phyloP scores from a whole-genome alignment of 92 coral and sea anemone species.

The Epizoanthus fatuus region DNA sequence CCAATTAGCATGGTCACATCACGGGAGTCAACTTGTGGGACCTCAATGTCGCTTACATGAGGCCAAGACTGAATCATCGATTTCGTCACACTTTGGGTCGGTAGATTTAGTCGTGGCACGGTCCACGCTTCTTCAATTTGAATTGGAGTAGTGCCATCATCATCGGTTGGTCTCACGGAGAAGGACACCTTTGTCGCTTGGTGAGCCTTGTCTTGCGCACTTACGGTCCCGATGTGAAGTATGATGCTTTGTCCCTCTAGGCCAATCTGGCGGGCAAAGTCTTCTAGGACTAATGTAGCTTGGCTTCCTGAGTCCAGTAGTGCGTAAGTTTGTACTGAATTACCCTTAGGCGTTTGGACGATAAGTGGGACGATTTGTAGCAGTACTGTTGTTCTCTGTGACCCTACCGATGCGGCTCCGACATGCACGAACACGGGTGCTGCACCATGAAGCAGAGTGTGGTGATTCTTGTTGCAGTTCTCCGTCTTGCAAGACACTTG shows the following conservation, averaged over 20 bases:
- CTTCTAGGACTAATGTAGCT: constrained; percentile 57
- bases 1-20: constrained; percentile 43
- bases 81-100: constrained; percentile 1
- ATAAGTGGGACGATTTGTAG: constrained; percentile 73
- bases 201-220: constrained; percentile 43
- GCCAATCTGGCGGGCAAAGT: constrained; percentile 57
- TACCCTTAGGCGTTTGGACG: constrained; percentile 45
- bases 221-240: constrained; percentile 63
- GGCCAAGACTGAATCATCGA: constrained; percentile 32
- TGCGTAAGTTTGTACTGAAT: constrained; percentile 60
- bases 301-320: constrained; percentile 76
- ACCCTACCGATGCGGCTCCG: constrained; percentile 51
- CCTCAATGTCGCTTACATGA: constrained; percentile 16
- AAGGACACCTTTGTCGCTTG: constrained; percentile 65
- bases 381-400: constrained; percentile 47
- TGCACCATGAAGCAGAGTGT: constrained; percentile 64
- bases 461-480: constrained; percentile 62
- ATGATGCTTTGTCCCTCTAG: constrained; percentile 49
- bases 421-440: constrained; percentile 46
- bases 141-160: constrained; percentile 32
- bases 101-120: constrained; percentile 9
- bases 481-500: constrained; percentile 49
- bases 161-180: constrained; percentile 21
- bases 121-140: not conserved
- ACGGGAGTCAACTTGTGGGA: constrained; percentile 23